phyloP scores from a whole-genome alignment of 1,140 invertebrate genomes.

The Rhynchophorus ferrugineus region DNA sequence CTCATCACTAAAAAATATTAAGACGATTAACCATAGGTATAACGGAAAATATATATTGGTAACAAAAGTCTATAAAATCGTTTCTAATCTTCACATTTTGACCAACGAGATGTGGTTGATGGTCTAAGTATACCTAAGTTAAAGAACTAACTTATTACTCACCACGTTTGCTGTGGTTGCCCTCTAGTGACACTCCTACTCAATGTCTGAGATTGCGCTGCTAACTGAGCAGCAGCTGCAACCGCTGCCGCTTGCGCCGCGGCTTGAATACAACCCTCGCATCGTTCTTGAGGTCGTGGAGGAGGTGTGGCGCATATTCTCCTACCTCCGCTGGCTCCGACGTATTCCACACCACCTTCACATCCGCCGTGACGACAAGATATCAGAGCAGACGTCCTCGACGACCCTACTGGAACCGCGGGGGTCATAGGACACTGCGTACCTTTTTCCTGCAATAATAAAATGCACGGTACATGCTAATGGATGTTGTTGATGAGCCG shows the following conservation, averaged over 20 bases:
- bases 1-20: too few relatives aligned
- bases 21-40: too few relatives aligned
- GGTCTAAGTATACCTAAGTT: too few relatives aligned
- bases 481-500: not conserved
- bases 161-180: conserved; percentile 13
- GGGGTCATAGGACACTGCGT: conserved; percentile 32
- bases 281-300: conserved; percentile 33
- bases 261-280: conserved; percentile 36
- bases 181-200: not conserved
- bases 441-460: conserved; percentile 32
- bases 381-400: not conserved
- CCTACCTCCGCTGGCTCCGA: conserved; percentile 48
- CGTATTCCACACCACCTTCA: conserved; percentile 47
- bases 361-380: conserved; percentile 34
- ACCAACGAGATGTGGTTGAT: too few relatives aligned
- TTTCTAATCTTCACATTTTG: too few relatives aligned
- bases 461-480: not conserved
- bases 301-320: conserved; percentile 53
- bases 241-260: conserved; percentile 31
- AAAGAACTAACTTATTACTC: too few relatives aligned
- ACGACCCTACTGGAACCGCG: not conserved
- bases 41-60: too few relatives aligned
- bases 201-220: not conserved
- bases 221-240: conserved; percentile 3
- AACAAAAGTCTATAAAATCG: too few relatives aligned